These are phyloP conservation scores for Meandrina meandrites DNA, from an alignment of 92 coral and sea anemone genomes.

Conservation along the genomic window DNA sequence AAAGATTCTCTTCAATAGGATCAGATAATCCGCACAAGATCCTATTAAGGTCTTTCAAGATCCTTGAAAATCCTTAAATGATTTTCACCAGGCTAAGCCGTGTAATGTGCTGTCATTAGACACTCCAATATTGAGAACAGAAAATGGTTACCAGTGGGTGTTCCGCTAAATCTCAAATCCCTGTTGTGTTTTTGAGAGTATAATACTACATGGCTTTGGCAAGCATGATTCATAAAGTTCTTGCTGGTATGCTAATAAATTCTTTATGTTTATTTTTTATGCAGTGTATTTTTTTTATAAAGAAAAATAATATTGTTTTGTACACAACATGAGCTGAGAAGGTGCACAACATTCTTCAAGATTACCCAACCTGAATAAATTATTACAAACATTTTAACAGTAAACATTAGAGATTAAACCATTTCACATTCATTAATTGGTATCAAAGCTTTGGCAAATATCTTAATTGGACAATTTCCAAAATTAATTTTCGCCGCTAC, in stretches of 20 bases:
- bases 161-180: background rate
- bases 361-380: background rate
- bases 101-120: background rate
- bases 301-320: no score
- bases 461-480: conserved; percentile 22
- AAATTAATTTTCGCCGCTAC: background rate
- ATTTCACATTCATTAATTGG: background rate
- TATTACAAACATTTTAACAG: background rate
- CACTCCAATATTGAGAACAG: background rate
- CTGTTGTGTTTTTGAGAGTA: background rate
- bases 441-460: background rate
- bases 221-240: background rate
- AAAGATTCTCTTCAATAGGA: background rate
- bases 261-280: background rate
- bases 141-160: background rate
- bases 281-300: background rate
- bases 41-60: no score
- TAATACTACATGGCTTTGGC: background rate
- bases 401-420: background rate
- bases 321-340: background rate
- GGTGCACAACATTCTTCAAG: background rate
- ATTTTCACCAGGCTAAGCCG: no score
- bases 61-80: no score
- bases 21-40: background rate
- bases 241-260: background rate